Evolutionary conservation across 2,888 invertebrate species (phyloP).

Genomic region (Drosophila siamana): DNA sequence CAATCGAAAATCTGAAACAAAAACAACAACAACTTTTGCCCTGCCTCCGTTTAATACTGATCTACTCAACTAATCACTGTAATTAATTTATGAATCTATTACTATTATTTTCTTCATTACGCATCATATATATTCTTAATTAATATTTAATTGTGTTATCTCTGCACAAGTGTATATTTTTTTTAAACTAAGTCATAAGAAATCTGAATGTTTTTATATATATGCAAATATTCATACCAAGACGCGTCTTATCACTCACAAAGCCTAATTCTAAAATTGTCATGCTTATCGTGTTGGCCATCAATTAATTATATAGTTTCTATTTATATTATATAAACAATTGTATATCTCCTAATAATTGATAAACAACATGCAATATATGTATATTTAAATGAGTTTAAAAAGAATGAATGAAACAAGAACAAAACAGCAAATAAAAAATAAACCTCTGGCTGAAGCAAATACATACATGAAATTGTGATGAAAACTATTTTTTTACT

Average conservation of each 20-base stretch:
- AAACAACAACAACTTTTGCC: constrained; percentile 26
- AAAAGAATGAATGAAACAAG: constrained; percentile 35
- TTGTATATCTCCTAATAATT: constrained; percentile 61
- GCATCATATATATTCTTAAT: constrained; percentile 36
- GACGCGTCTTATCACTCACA: constrained; percentile 36
- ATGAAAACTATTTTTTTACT: background rate
- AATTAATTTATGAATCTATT: constrained; percentile 61
- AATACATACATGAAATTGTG: background rate
- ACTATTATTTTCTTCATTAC: constrained; percentile 23
- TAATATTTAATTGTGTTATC: constrained; percentile 50
- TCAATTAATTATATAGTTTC: constrained; percentile 57
- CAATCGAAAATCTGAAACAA: background rate
- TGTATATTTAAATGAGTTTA: constrained; percentile 63
- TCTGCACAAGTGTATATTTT: constrained; percentile 68
- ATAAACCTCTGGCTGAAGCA: constrained; percentile 36
- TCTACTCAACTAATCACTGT: constrained; percentile 44
- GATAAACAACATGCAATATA: constrained; percentile 69
- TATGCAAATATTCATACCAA: constrained; percentile 24
- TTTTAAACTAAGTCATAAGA: constrained; percentile 40
- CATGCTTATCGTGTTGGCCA: constrained; percentile 65
- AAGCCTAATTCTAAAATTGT: constrained; percentile 44
- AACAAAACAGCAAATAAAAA: constrained; percentile 7
- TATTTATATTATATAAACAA: constrained; percentile 37
- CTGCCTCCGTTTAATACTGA: constrained; percentile 43
- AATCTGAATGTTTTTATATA: constrained; percentile 40